These are phyloP conservation scores for Macrotis lagotis DNA, from an alignment of 2,113 vertebrate genomes.

Conservation along the genomic window DNA sequence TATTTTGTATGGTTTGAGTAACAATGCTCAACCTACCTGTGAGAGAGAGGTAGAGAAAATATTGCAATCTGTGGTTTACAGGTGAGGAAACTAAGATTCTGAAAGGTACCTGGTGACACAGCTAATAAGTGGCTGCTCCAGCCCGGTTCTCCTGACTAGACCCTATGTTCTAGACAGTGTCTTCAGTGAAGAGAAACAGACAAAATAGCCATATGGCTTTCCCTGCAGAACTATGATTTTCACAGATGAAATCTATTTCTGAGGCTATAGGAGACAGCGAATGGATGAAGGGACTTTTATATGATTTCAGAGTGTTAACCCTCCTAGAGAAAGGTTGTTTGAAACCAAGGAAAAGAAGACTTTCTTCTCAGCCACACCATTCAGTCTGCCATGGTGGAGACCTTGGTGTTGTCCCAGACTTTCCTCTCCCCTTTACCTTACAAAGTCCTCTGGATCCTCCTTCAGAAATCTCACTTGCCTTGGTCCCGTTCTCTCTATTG, in stretches of 20 bases:
- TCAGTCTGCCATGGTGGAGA: background rate
- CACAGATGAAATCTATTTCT: background rate
- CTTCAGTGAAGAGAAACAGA: background rate
- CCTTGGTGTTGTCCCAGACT: background rate
- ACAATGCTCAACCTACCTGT: background rate
- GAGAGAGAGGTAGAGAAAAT: background rate
- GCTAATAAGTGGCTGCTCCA: background rate
- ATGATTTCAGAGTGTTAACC: background rate
- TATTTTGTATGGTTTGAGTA: background rate
- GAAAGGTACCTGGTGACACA: background rate
- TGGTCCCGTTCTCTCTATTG: too few relatives aligned
- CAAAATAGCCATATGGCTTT: conserved; percentile 13
- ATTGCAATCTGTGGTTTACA: background rate
- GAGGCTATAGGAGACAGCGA: background rate
- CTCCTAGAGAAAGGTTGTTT: background rate
- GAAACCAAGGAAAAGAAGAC: background rate
- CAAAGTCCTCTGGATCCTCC: background rate
- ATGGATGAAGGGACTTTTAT: background rate
- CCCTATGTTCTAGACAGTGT: background rate
- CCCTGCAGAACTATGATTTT: background rate
- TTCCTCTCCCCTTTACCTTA: background rate
- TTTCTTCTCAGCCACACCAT: background rate
- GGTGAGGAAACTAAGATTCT: background rate
- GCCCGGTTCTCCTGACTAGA: background rate
- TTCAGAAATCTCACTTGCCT: too few relatives aligned